Evolutionary conservation across 2,113 vertebrate species (phyloP).

Genomic region (Sinocyclocheilus rhinocerous): DNA sequence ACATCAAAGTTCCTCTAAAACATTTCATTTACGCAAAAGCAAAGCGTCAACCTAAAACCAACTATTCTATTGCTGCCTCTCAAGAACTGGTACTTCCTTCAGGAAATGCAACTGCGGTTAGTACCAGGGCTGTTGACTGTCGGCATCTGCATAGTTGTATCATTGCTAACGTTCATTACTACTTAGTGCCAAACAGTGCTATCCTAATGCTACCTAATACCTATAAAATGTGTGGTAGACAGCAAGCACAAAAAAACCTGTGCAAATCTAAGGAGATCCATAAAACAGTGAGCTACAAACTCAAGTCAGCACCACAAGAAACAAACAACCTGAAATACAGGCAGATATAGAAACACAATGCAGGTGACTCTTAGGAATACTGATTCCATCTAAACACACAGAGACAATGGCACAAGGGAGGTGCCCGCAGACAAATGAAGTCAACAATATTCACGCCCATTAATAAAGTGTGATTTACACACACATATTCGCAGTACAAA

Average conservation of each 20-base stretch:
- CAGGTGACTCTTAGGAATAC: conserved; percentile 35
- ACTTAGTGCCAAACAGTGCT: not conserved
- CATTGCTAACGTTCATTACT: not conserved
- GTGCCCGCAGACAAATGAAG: conserved; percentile 44
- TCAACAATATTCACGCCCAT: conserved; percentile 28
- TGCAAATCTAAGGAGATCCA: not conserved
- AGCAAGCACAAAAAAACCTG: not conserved
- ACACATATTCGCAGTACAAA: conserved; percentile 65
- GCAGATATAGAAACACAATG: conserved; percentile 13
- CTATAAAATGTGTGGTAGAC: not conserved
- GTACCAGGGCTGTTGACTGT: not conserved
- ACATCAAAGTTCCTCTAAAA: not conserved
- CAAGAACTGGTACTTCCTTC: conserved; percentile 1
- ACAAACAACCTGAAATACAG: not conserved
- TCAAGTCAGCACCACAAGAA: not conserved
- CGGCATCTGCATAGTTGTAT: not conserved
- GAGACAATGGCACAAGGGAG: conserved; percentile 39
- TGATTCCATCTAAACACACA: conserved; percentile 40
- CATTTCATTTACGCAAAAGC: not conserved
- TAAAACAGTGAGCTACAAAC: not conserved
- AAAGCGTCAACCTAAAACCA: not conserved
- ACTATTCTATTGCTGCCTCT: not conserved
- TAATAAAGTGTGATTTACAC: conserved; percentile 45
- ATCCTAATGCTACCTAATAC: not conserved
- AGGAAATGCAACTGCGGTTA: conserved; percentile 5